phyloP scores from a whole-genome alignment of 30 jellyfish, hydroid and myxozoan species.

The Sanderia malayensis region DNA sequence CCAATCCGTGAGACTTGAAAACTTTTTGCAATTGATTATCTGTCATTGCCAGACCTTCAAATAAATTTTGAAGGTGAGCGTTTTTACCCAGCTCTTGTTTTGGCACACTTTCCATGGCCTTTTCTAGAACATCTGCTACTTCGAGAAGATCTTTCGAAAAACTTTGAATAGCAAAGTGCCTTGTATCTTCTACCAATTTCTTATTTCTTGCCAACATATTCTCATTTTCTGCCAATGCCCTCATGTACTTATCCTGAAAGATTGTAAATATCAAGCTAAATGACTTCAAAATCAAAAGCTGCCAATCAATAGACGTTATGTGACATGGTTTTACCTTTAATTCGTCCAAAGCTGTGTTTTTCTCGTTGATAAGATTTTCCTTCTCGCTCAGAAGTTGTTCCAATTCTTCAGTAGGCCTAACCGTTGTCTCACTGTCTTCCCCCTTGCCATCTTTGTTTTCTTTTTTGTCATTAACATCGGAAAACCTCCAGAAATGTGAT shows the following conservation, averaged over 20 bases:
- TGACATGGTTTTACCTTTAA: neutral
- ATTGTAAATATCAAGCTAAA: too few species aligned
- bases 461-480: neutral
- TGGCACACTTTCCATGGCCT: constrained; percentile 87
- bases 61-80: constrained; percentile 56
- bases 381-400: constrained; percentile 4
- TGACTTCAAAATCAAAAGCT: too few species aligned
- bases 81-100: constrained; percentile 55
- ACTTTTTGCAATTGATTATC: constrained; percentile 84
- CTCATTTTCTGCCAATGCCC: constrained; percentile 93
- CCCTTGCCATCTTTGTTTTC: neutral
- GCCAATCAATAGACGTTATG: too few species aligned
- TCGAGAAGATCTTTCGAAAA: constrained; percentile 90
- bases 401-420: neutral
- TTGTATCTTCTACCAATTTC: constrained; percentile 82
- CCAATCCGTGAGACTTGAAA: constrained; percentile 75
- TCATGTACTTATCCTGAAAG: constrained; percentile 74
- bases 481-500: neutral
- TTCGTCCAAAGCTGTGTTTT: neutral
- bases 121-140: constrained; percentile 92
- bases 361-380: neutral
- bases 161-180: constrained; percentile 72
- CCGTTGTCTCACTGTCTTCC: too few species aligned
- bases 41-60: constrained; percentile 90
- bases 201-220: constrained; percentile 64